Percentiles rank a stretch among this genome's conserved stretches.
These are phyloP conservation scores for Eupithecia subfuscata DNA, from an alignment of 2,888 invertebrate genomes.

Conservation along the genomic window DNA sequence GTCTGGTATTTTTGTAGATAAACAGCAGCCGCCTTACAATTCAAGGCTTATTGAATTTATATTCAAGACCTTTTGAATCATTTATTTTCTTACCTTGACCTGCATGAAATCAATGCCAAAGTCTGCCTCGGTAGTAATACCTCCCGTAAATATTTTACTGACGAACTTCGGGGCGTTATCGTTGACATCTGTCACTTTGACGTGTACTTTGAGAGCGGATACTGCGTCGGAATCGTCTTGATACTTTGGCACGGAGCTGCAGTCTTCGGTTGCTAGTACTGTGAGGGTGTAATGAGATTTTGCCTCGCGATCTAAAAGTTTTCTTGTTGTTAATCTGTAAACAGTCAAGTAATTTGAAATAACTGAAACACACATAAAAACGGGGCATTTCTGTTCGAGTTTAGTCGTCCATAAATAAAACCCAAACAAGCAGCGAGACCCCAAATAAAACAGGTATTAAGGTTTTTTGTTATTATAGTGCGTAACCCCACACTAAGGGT, in stretches of 20 bases:
- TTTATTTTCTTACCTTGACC: slow-evolving; percentile 85
- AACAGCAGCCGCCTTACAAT: no score
- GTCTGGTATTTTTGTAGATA: not conserved
- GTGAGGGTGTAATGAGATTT: slow-evolving; percentile 87
- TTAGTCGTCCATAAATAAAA: not conserved
- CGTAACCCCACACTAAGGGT: no score
- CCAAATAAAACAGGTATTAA: no score
- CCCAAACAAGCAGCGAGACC: no score
- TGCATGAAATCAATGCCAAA: slow-evolving; percentile 95
- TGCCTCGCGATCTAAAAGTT: slow-evolving; percentile 90
- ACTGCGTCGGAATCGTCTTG: slow-evolving; percentile 86
- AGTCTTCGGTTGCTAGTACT: slow-evolving; percentile 93
- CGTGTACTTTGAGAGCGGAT: slow-evolving; percentile 87
- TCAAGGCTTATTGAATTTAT: not conserved
- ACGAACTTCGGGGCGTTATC: slow-evolving; percentile 95
- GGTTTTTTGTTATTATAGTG: no score
- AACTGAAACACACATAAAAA: not conserved
- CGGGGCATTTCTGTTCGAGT: not conserved
- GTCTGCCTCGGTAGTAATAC: slow-evolving; percentile 96
- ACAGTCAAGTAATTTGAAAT: not conserved
- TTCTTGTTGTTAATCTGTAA: slow-evolving; percentile 67
- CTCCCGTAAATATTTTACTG: slow-evolving; percentile 94
- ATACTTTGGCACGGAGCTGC: slow-evolving; percentile 81
- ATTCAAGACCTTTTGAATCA: not conserved
- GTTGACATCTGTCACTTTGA: slow-evolving; percentile 93